Percentiles rank a stretch among this genome's conserved stretches.
Conservation (phyloP, 2,888 invertebrate species). For the Labia minor region DNA sequence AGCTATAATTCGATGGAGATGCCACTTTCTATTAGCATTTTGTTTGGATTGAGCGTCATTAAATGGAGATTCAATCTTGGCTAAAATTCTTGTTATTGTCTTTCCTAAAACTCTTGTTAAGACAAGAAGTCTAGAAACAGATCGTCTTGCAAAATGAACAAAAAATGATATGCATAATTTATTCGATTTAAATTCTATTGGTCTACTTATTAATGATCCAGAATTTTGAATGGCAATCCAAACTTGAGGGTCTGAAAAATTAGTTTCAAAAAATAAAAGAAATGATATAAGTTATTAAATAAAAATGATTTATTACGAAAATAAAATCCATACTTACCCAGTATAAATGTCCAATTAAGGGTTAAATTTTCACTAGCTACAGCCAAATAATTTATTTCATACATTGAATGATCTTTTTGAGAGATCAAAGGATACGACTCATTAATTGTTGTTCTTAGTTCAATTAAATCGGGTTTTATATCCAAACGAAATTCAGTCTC, state of each 20-base stretch:
- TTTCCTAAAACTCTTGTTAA: neutral
- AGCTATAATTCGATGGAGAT: neutral
- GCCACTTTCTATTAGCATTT: neutral
- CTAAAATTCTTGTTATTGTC: neutral
- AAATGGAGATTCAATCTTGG: neutral
- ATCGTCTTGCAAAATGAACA: constrained; percentile 21
- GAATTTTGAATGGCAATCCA: constrained; percentile 24
- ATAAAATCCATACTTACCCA: constrained; percentile 1
- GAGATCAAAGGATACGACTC: neutral
- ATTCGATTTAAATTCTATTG: constrained; percentile 17
- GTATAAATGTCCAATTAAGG: neutral
- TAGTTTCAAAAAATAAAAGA: no score
- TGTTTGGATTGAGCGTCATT: neutral
- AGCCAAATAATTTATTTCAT: constrained; percentile 16
- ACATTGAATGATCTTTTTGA: neutral
- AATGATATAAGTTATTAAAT: no score
- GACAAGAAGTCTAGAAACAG: neutral
- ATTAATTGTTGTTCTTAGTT: neutral
- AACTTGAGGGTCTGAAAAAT: constrained; percentile 24
- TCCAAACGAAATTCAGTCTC: constrained; percentile 22
- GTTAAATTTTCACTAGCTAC: neutral
- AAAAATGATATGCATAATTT: constrained; percentile 26
- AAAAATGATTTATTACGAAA: neutral
- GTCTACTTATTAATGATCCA: constrained; percentile 24
- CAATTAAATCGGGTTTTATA: neutral